Percentiles rank a stretch among this genome's conserved stretches.
These are phyloP conservation scores for Penaeus vannamei DNA, from an alignment of 1,140 invertebrate species.

Conservation along the genomic window DNA sequence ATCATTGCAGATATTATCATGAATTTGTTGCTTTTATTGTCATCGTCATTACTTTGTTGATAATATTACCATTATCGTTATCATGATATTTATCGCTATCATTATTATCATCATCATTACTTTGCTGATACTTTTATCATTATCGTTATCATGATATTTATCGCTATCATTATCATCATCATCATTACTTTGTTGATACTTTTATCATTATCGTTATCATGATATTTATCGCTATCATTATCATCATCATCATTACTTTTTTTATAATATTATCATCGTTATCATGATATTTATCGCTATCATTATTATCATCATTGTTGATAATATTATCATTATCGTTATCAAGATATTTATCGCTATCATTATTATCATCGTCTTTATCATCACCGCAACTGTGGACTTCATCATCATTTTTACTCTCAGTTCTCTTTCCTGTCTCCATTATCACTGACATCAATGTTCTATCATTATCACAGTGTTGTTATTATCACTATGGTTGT, in stretches of 20 bases:
- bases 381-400: not conserved
- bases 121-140: not conserved
- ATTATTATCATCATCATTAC: not conserved
- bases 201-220: no score
- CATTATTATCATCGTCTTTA: slow-evolving; percentile 8
- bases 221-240: no score
- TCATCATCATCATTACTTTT: no score
- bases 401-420: not conserved
- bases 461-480: not conserved
- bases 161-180: not conserved
- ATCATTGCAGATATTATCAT: not conserved
- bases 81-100: not conserved
- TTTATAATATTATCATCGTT: not conserved
- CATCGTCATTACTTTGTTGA: no score
- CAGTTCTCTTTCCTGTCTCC: not conserved
- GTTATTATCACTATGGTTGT: no score
- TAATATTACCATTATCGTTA: not conserved
- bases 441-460: not conserved
- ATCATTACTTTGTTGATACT: no score
- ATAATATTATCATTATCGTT: not conserved
- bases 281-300: not conserved
- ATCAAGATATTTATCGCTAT: not conserved
- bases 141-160: not conserved
- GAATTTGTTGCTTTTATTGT: not conserved
- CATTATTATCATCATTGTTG: not conserved